These are phyloP conservation scores for Priocnemis perturbator DNA, from an alignment of 2,888 invertebrate species.

Conservation along the genomic window DNA sequence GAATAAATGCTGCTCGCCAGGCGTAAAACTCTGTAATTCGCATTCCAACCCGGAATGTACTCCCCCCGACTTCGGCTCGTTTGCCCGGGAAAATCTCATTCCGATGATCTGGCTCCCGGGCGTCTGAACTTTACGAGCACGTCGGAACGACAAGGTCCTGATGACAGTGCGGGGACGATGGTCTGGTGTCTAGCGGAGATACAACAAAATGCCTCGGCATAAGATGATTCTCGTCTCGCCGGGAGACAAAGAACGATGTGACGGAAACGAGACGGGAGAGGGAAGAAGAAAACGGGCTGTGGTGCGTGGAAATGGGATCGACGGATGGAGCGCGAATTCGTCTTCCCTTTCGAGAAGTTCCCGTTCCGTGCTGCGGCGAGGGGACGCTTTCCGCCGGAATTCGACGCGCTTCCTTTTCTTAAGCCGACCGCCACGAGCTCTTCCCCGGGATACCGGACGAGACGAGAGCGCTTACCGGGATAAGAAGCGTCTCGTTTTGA, in stretches of 20 bases:
- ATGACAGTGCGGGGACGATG: slow-evolving; percentile 21
- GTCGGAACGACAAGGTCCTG: slow-evolving; percentile 19
- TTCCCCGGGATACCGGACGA: background rate
- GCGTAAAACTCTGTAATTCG: slow-evolving; percentile 3
- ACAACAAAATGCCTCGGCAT: background rate
- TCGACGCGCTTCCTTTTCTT: background rate
- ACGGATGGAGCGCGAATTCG: background rate
- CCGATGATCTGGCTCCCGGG: slow-evolving; percentile 31
- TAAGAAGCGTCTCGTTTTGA: background rate
- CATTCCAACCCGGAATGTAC: background rate
- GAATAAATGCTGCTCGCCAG: background rate
- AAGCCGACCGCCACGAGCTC: slow-evolving; percentile 5
- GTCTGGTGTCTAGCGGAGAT: slow-evolving; percentile 11
- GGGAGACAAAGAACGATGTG: background rate
- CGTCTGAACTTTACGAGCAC: slow-evolving; percentile 28
- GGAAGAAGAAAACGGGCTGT: background rate
- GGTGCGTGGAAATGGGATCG: background rate
- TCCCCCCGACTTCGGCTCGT: slow-evolving; percentile 16
- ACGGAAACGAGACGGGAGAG: background rate
- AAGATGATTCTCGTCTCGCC: background rate
- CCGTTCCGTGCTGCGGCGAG: too few species aligned
- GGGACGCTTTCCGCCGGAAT: too few species aligned
- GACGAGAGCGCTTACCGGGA: background rate
- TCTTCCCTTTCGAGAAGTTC: too few species aligned
- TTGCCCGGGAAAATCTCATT: slow-evolving; percentile 17